Conservation (phyloP, 2,888 invertebrate genomes). For the Autographa pulchrina region DNA sequence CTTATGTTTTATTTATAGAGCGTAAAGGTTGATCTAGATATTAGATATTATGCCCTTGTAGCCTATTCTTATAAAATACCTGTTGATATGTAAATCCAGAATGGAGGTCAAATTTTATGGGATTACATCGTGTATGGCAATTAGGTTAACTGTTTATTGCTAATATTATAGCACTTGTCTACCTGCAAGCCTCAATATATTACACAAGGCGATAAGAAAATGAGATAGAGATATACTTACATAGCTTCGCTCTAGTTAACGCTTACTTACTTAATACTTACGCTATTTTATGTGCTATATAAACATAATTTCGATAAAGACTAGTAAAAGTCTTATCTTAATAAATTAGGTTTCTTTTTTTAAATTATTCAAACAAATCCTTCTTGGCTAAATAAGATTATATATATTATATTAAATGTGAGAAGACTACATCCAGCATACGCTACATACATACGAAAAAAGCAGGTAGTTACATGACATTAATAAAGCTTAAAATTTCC, state of each 20-base stretch:
- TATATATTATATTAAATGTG: too few relatives aligned
- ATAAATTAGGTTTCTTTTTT: too few relatives aligned
- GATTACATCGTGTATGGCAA: conserved; percentile 37
- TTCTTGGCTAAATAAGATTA: too few relatives aligned
- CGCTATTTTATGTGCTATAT: background rate
- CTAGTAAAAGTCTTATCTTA: too few relatives aligned
- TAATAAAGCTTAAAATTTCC: conserved; percentile 13
- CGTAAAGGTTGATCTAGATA: conserved; percentile 29
- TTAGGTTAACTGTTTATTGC: conserved; percentile 57
- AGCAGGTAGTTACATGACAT: background rate
- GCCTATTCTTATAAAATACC: background rate
- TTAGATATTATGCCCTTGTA: conserved; percentile 16
- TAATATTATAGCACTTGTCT: conserved; percentile 24
- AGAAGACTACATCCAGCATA: too few relatives aligned
- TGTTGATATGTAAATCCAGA: conserved; percentile 45
- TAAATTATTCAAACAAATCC: too few relatives aligned
- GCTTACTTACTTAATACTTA: background rate
- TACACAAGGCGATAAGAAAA: conserved; percentile 17
- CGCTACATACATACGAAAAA: too few relatives aligned
- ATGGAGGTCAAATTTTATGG: conserved; percentile 41
- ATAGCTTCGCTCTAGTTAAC: background rate
- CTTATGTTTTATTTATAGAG: conserved; percentile 8
- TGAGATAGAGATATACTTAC: background rate
- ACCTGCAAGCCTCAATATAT: conserved; percentile 30
- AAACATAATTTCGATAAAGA: background rate